Base-by-base conservation (phyloP, 30 jellyfish, hydroid and myxozoan genomes). In the Turritopsis dohrnii region DNA sequence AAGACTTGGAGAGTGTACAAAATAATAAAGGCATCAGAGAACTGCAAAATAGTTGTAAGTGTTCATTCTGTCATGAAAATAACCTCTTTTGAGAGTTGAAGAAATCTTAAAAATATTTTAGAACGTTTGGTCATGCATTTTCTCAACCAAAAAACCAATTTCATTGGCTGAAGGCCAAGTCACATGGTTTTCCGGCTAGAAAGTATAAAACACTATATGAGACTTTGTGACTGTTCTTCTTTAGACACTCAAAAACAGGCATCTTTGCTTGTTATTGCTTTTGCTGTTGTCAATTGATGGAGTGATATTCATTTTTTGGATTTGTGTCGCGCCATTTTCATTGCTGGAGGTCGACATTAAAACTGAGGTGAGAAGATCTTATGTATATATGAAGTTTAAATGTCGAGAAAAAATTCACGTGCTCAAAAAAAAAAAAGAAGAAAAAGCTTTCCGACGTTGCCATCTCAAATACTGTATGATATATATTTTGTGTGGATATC, bases 231-330 rank as follows among this genome's bases (percentile, higher is more conserved):
- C 60, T 41, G 9, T 69, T 27, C 9, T 1, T 69, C 29, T 69
- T 69, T 69, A 90, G 97, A 91, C 97, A 21, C 83, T 90, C 71
- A 89, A 84, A 17, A 95, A 90, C 30, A 86, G 86, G 8, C 95
- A 86, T 81, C 65, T 90, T 30, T 85, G 65, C 83, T 89, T 87
- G 18, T 83, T 90, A 85, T 85, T 90, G 21, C 29, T 86, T 54
- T 21, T 86, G 53, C 83, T 90, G 31, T 71, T 90, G 71, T 81
- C 85, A 21, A 81, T 90, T 71, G 97, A 90, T 29, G 76, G 83
- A 20, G 52, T 87, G 54, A 29, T 85, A 60, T 83, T 90, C 8
- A 72, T 84, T 8, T 20, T 72, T 21, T 85, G 92, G 92, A 86
- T 79, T 81, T 20, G 82, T 1, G 7, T 90, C 0, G 82, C 97